A percentile compares a stretch with the other conserved stretches of the same genome.
phyloP scores from a whole-genome alignment of 2,113 vertebrate genomes.

The Heterotis niloticus region DNA sequence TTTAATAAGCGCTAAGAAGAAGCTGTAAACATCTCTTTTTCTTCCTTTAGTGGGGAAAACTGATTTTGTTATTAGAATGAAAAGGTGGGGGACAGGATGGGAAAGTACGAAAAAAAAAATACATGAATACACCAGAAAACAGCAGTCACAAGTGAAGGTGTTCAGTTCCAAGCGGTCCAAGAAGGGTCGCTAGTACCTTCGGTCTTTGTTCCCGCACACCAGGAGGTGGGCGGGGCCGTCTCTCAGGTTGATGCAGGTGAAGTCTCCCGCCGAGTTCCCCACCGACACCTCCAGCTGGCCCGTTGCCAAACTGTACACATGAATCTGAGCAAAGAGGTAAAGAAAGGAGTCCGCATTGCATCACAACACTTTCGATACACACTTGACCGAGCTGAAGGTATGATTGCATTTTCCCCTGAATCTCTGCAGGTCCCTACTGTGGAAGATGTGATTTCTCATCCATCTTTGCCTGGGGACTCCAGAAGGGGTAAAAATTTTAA shows the following conservation, averaged over 20 bases:
- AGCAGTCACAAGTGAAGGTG: no score
- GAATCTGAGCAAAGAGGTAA: conserved; percentile 68
- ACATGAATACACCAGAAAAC: background rate
- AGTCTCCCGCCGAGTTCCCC: conserved; percentile 79
- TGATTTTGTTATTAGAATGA: background rate
- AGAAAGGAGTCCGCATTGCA: background rate
- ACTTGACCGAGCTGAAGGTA: background rate
- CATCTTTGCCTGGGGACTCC: background rate
- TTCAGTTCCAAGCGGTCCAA: no score
- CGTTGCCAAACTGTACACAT: conserved; percentile 83
- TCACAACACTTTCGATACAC: background rate
- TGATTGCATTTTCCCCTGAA: no score
- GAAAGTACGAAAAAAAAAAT: background rate
- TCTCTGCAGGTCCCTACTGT: background rate
- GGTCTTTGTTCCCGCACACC: conserved; percentile 88
- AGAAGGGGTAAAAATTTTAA: background rate
- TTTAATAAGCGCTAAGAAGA: background rate
- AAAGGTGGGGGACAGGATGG: background rate
- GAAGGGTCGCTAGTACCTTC: conserved; percentile 68
- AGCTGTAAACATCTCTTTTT: background rate
- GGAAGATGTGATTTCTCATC: background rate
- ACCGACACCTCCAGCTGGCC: conserved; percentile 69
- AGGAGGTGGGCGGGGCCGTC: conserved; percentile 76
- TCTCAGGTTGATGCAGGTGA: conserved; percentile 81
- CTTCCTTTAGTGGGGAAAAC: background rate